Evolutionary conservation across 2,113 vertebrate genomes (phyloP), one percentile per base, ranked within the genome.

Genomic region (Rhinolophus ferrumequinum): DNA sequence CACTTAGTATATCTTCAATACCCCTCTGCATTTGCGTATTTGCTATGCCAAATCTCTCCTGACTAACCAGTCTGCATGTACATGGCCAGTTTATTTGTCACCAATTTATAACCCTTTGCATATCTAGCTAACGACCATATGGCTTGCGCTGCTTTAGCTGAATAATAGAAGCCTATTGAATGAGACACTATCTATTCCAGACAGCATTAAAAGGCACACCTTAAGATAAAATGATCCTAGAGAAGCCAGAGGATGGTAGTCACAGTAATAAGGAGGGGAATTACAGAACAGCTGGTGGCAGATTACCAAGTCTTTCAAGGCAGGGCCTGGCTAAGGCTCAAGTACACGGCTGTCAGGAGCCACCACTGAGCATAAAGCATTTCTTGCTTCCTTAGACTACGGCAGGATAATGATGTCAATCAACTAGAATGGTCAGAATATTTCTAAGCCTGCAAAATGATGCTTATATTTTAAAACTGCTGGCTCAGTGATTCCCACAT

Each of bases 271-370:
- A 96, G 82, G 94, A 94, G 92, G 86, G 62, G 82, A 90, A 86
- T 96, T 79, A 94, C 41, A 62, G 76, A 96, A 86, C 93, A 91
- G 26, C 91, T 93, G 93, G 96, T n/a, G 86, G 66, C 44, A 90
- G 24, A 64, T 89, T 94, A 94, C 56, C 38, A 54, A 69, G 56
- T 24, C 35, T 93, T 16, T 91, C 82, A 28, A 73, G 50, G 56
- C 56, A 82, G 35, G 76, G 73, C 66, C 69, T 3, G 18, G 60
- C 73, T 84, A 86, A 54, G 72, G 8, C 54, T 93, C 33, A 75
- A 33, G 66, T 13, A 82, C 2, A 96, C 69, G 92, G 33, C 35
- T 21, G 4, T 52, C 60, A 90, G 52, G 72, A 94, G 79, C 66
- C 77, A 84, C 12, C 47, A 58, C n/a, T 18, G 75, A 92, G 38